phyloP scores from a whole-genome alignment of 2,888 invertebrate species.

The Drosophila demipolita region DNA sequence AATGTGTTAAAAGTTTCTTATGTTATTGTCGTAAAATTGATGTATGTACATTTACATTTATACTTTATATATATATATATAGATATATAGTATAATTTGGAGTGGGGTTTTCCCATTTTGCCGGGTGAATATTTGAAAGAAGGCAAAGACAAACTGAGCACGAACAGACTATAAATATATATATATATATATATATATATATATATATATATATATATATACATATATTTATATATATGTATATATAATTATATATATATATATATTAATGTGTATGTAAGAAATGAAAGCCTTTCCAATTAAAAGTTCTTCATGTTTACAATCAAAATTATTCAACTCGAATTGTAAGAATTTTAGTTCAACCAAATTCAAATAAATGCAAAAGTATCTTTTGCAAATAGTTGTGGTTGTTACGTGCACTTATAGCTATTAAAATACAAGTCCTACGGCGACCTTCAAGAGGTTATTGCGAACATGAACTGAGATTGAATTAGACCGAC shows the following conservation, averaged over 20 bases:
- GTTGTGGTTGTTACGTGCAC: constrained; percentile 4
- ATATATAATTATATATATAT: neutral
- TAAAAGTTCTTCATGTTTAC: constrained; percentile 44
- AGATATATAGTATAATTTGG: neutral
- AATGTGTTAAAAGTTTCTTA: constrained; percentile 80
- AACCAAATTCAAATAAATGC: constrained; percentile 17
- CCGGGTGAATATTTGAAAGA: neutral
- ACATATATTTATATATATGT: neutral
- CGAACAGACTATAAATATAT: neutral
- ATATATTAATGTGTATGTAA: neutral
- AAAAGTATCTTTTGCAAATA: constrained; percentile 1
- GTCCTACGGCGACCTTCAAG: constrained; percentile 4
- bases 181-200: neutral
- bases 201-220: neutral
- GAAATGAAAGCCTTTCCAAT: constrained; percentile 36
- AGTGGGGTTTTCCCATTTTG: constrained; percentile 5
- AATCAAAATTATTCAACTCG: constrained; percentile 24
- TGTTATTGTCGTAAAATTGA: constrained; percentile 61
- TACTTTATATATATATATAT: neutral
- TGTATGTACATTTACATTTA: constrained; percentile 18
- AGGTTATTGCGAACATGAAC: constrained; percentile 1
- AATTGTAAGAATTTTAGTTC: constrained; percentile 10
- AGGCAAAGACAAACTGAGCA: constrained; percentile 1
- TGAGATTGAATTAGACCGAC: neutral
- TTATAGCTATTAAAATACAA: neutral